Evolutionary conservation across 2,888 invertebrate species (phyloP).

Genomic region (Epirrita christyi): DNA sequence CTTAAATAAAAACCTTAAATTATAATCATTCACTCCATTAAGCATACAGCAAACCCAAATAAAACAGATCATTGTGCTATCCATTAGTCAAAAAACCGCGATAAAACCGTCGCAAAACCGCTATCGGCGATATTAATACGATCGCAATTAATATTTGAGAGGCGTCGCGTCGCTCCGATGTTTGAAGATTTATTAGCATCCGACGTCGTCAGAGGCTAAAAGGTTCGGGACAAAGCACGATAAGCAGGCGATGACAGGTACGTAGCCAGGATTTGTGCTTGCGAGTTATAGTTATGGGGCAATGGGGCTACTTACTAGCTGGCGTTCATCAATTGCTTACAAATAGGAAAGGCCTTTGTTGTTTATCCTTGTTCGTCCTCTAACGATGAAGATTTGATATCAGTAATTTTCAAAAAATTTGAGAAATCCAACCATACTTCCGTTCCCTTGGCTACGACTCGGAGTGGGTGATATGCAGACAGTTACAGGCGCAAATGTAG

Average conservation of each 20-base stretch:
- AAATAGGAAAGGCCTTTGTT: too few species aligned
- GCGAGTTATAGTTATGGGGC: too few species aligned
- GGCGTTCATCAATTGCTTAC: too few species aligned
- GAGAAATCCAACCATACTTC: too few species aligned
- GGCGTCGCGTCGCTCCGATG: constrained; percentile 52
- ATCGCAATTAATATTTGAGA: constrained; percentile 67
- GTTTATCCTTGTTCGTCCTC: too few species aligned
- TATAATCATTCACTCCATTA: neutral
- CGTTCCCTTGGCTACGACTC: too few species aligned
- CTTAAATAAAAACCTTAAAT: too few species aligned
- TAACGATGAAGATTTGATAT: too few species aligned
- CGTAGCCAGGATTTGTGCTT: constrained; percentile 6
- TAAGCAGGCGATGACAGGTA: constrained; percentile 52
- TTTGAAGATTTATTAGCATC: constrained; percentile 74
- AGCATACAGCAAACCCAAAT: constrained; percentile 6
- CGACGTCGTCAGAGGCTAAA: constrained; percentile 69
- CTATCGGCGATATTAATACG: constrained; percentile 62
- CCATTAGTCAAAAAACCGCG: constrained; percentile 42
- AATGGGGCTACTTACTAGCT: too few species aligned
- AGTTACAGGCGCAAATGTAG: too few species aligned
- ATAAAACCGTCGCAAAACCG: constrained; percentile 36
- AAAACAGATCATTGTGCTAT: constrained; percentile 33
- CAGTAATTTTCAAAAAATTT: too few species aligned
- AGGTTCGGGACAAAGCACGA: constrained; percentile 71
- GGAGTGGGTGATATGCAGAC: too few species aligned